Evolutionary conservation across 2,888 invertebrate genomes (phyloP).

Genomic region (Hydraecia micacea): DNA sequence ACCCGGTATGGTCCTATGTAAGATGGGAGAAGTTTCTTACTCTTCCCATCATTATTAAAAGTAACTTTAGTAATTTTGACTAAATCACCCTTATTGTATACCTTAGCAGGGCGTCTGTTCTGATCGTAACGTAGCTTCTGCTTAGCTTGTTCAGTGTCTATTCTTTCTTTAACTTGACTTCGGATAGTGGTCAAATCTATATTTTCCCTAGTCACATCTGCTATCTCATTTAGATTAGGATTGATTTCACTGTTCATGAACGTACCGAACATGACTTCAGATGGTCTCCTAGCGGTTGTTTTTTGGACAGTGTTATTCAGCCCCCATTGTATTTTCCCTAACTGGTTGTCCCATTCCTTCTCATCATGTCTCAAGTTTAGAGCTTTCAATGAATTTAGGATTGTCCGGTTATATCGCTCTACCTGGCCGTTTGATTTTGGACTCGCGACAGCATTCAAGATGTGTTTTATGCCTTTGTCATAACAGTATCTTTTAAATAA

Average conservation of each 20-base stretch:
- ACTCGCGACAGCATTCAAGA: background rate
- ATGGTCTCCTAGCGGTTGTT: background rate
- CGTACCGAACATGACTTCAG: background rate
- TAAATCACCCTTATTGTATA: too few relatives aligned
- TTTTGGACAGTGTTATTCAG: too few relatives aligned
- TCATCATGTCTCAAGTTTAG: background rate
- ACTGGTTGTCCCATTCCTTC: background rate
- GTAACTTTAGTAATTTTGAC: too few relatives aligned
- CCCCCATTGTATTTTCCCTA: background rate
- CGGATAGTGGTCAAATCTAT: too few relatives aligned
- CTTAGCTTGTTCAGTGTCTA: too few relatives aligned
- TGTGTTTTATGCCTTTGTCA: slow-evolving; percentile 1
- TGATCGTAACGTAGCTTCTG: too few relatives aligned
- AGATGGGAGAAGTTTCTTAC: background rate
- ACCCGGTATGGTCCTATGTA: slow-evolving; percentile 1
- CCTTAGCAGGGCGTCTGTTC: too few relatives aligned
- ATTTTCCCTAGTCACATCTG: background rate
- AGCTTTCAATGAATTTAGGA: background rate
- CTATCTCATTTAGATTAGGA: background rate
- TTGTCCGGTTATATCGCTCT: background rate
- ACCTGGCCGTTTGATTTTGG: background rate
- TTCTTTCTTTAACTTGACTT: too few relatives aligned
- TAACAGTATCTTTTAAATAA: background rate
- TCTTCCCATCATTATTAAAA: too few relatives aligned
- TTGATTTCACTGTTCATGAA: background rate